phyloP scores from a whole-genome alignment of 2,888 invertebrate species.

The Drosophila glabriapex region DNA sequence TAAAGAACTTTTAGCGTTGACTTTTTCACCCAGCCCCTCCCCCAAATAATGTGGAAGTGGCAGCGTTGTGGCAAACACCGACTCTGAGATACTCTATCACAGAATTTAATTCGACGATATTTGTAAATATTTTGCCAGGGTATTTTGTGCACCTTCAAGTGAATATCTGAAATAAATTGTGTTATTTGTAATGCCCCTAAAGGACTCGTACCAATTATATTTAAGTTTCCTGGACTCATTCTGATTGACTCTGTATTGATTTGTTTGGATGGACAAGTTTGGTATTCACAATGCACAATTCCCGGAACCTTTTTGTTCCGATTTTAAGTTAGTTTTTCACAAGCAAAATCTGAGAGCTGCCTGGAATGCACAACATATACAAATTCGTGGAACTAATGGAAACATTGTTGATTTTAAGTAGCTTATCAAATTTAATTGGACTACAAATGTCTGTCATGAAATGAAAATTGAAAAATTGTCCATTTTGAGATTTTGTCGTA shows the following conservation, averaged over 20 bases:
- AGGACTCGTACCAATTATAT: neutral
- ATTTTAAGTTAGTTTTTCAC: neutral
- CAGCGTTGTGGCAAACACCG: neutral
- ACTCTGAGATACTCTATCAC: neutral
- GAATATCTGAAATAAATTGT: too few relatives aligned
- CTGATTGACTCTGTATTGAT: neutral
- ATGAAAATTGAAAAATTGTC: neutral
- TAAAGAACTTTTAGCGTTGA: slow-evolving; percentile 36
- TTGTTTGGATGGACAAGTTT: neutral
- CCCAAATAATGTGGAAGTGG: slow-evolving; percentile 10
- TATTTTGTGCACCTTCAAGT: too few relatives aligned
- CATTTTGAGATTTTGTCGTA: neutral
- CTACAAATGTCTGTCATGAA: neutral
- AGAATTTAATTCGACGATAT: neutral
- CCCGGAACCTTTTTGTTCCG: neutral
- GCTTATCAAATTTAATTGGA: neutral
- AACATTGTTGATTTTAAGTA: neutral
- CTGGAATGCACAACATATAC: neutral
- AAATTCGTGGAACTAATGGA: neutral
- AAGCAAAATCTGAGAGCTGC: neutral
- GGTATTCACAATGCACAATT: neutral
- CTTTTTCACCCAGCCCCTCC: slow-evolving; percentile 19
- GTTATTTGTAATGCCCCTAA: neutral
- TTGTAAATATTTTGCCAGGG: neutral
- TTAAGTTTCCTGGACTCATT: neutral